These are phyloP conservation scores for Amia ocellicauda DNA, from an alignment of 2,113 vertebrate genomes.

Conservation along the genomic window DNA sequence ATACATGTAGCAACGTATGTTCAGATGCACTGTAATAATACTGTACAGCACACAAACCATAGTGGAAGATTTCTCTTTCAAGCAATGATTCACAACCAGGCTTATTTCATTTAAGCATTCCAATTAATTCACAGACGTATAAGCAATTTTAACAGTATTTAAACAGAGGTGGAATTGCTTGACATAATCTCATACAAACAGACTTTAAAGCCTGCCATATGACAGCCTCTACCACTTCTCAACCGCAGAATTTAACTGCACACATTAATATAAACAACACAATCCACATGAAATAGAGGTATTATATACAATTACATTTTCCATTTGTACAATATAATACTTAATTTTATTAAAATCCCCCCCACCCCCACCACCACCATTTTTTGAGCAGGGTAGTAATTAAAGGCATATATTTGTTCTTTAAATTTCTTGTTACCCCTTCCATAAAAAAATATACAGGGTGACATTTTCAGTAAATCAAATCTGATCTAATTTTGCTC, in stretches of 20 bases:
- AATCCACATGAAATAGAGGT: slow-evolving; percentile 38
- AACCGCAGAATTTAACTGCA: slow-evolving; percentile 56
- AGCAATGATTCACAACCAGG: slow-evolving; percentile 33
- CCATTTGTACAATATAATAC: too few relatives aligned
- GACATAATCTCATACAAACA: slow-evolving; percentile 63
- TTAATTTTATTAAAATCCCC: too few relatives aligned
- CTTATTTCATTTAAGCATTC: slow-evolving; percentile 62
- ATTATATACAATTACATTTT: too few relatives aligned
- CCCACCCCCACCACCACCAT: too few relatives aligned
- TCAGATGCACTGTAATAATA: too few relatives aligned
- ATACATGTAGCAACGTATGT: too few relatives aligned
- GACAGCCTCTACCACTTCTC: slow-evolving; percentile 67
- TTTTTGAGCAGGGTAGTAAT: too few relatives aligned
- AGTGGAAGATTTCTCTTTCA: slow-evolving; percentile 25
- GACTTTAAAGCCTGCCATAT: slow-evolving; percentile 54
- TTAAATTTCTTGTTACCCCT: too few relatives aligned
- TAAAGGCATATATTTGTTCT: too few relatives aligned
- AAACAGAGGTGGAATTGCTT: slow-evolving; percentile 67
- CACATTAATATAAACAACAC: slow-evolving; percentile 44
- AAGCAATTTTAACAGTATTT: slow-evolving; percentile 74
- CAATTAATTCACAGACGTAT: slow-evolving; percentile 71
- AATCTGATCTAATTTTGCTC: too few relatives aligned
- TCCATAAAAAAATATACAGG: too few relatives aligned
- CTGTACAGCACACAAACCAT: not conserved
- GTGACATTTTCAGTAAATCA: too few relatives aligned